phyloP scores from a whole-genome alignment of 2,113 vertebrate genomes.

The Cyprinodon variegatus region DNA sequence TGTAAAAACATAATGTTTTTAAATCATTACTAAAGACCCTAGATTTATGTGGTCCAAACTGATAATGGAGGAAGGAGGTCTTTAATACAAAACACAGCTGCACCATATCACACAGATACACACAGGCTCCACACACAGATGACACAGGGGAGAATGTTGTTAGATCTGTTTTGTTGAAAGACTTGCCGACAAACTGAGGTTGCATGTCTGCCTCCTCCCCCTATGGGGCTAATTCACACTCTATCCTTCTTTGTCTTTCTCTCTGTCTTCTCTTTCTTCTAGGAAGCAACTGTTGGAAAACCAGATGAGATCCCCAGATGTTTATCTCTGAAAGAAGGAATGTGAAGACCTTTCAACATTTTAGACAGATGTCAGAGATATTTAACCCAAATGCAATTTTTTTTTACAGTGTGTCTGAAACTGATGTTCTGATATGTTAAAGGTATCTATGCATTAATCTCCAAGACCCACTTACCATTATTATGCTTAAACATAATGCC shows the following conservation, averaged over 20 bases:
- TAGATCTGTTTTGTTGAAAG: slow-evolving; percentile 61
- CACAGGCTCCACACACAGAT: slow-evolving; percentile 7
- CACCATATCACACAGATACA: slow-evolving; percentile 23
- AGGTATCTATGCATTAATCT: background rate
- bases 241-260: slow-evolving; percentile 42
- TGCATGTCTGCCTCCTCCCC: slow-evolving; percentile 49
- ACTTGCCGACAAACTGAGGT: slow-evolving; percentile 53
- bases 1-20: slow-evolving; percentile 14
- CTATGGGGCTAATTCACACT: slow-evolving; percentile 56
- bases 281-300: slow-evolving; percentile 26
- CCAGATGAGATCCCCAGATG: slow-evolving; percentile 54
- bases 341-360: slow-evolving; percentile 49
- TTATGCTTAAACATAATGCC: background rate
- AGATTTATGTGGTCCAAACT: slow-evolving; percentile 47
- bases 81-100: slow-evolving; percentile 60
- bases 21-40: slow-evolving; percentile 32
- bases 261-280: slow-evolving; percentile 28
- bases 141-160: slow-evolving; percentile 60
- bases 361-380: slow-evolving; percentile 43
- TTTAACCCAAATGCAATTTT: slow-evolving; percentile 19
- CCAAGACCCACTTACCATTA: background rate
- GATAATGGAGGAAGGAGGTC: slow-evolving; percentile 53
- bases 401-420: slow-evolving; percentile 14
- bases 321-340: slow-evolving; percentile 61
- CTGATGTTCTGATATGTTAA: slow-evolving; percentile 10